These are phyloP conservation scores for Phaedon cochleariae DNA, from an alignment of 2,888 invertebrate genomes.

Conservation along the genomic window DNA sequence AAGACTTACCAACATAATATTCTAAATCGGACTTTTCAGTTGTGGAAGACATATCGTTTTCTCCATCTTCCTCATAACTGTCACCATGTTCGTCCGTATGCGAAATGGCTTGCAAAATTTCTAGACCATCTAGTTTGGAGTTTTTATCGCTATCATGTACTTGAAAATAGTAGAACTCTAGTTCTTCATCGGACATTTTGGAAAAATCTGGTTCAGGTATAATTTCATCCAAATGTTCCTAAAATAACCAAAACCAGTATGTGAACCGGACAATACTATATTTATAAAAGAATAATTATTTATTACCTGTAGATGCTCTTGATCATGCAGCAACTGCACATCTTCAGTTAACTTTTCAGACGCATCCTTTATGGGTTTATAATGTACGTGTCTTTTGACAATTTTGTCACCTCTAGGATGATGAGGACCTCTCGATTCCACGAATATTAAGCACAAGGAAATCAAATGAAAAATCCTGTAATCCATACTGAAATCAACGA, in stretches of 20 bases:
- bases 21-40: slow-evolving; percentile 62
- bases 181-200: slow-evolving; percentile 83
- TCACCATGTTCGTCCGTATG: slow-evolving; percentile 74
- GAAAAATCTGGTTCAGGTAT: slow-evolving; percentile 66
- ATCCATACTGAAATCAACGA: neutral
- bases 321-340: slow-evolving; percentile 76
- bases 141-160: slow-evolving; percentile 92
- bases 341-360: slow-evolving; percentile 73
- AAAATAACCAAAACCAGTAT: too few relatives aligned
- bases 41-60: slow-evolving; percentile 37
- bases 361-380: slow-evolving; percentile 66
- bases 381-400: slow-evolving; percentile 66
- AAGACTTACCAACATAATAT: slow-evolving; percentile 62
- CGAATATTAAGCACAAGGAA: slow-evolving; percentile 55
- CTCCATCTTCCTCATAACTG: slow-evolving; percentile 59
- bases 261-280: too few relatives aligned
- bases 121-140: slow-evolving; percentile 87
- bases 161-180: slow-evolving; percentile 87
- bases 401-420: slow-evolving; percentile 68
- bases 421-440: slow-evolving; percentile 67
- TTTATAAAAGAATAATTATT: neutral
- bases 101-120: slow-evolving; percentile 83
- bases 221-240: slow-evolving; percentile 59
- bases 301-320: slow-evolving; percentile 67
- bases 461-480: slow-evolving; percentile 4